phyloP scores from a whole-genome alignment of 2,888 invertebrate genomes.

The Melanotus villosus region DNA sequence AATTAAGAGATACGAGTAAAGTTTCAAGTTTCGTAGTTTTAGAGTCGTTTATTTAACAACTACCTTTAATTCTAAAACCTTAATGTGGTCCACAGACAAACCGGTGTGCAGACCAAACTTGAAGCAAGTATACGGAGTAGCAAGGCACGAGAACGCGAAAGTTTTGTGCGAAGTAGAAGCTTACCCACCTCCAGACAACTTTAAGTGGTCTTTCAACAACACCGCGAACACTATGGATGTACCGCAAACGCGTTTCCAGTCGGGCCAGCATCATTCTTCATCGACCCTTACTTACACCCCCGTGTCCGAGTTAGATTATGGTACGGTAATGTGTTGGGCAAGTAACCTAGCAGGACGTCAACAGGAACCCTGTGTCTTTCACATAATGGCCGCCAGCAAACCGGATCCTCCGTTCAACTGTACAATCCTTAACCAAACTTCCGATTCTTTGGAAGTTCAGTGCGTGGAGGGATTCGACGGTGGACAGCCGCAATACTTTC shows the following conservation, averaged over 20 bases:
- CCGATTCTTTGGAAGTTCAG: conserved; percentile 81
- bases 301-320: conserved; percentile 82
- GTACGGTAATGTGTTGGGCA: conserved; percentile 82
- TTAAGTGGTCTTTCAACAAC: conserved; percentile 93
- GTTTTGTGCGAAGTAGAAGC: conserved; percentile 89
- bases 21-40: background rate
- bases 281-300: conserved; percentile 85
- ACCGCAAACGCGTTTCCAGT: conserved; percentile 76
- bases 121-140: conserved; percentile 87
- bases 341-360: conserved; percentile 81
- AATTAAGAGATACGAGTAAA: too few species aligned
- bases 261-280: conserved; percentile 70
- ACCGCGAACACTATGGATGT: conserved; percentile 86
- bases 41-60: background rate
- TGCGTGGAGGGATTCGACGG: conserved; percentile 85
- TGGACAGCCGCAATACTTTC: conserved; percentile 81
- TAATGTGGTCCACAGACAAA: conserved; percentile 75
- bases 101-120: conserved; percentile 84
- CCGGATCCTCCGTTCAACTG: conserved; percentile 87
- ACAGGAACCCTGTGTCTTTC: conserved; percentile 81
- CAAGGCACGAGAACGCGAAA: conserved; percentile 84
- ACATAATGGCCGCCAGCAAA: conserved; percentile 81
- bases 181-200: conserved; percentile 85
- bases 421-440: conserved; percentile 83
- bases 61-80: background rate